These are phyloP conservation scores for Acanthisitta chloris DNA, from an alignment of 2,113 vertebrate genomes.

Conservation along the genomic window DNA sequence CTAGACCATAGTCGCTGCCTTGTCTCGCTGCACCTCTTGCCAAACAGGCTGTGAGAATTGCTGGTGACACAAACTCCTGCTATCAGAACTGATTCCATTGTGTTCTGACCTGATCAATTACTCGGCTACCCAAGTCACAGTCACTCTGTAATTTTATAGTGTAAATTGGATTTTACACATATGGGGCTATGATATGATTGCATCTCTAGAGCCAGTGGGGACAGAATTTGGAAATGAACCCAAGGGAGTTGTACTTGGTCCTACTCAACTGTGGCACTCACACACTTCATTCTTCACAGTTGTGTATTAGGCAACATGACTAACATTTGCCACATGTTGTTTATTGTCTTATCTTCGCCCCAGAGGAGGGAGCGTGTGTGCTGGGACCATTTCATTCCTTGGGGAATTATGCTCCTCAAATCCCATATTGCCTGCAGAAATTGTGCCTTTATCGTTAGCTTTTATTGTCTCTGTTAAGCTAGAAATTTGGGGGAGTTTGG, in stretches of 20 bases:
- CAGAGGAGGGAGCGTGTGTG: neutral
- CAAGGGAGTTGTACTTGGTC: neutral
- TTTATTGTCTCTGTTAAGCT: neutral
- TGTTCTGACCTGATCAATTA: neutral
- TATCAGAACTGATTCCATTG: neutral
- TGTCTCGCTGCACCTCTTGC: neutral
- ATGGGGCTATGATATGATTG: neutral
- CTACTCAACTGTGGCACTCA: neutral
- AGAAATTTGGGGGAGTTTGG: neutral
- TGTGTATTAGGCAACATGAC: neutral
- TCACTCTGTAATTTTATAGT: neutral
- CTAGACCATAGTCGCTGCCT: neutral
- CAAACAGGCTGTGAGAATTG: neutral
- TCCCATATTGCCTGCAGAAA: neutral
- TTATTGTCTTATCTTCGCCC: neutral
- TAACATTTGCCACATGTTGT: conserved; percentile 3
- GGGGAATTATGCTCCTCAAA: neutral
- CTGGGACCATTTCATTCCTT: neutral
- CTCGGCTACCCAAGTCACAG: neutral
- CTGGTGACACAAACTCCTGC: neutral
- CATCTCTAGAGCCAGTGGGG: neutral
- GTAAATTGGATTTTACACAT: neutral
- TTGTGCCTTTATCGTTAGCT: neutral
- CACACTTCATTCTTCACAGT: neutral
- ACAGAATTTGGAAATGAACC: neutral